Evolutionary conservation across 2,888 invertebrate species (phyloP).

Genomic region (Parnassius mnemosyne): DNA sequence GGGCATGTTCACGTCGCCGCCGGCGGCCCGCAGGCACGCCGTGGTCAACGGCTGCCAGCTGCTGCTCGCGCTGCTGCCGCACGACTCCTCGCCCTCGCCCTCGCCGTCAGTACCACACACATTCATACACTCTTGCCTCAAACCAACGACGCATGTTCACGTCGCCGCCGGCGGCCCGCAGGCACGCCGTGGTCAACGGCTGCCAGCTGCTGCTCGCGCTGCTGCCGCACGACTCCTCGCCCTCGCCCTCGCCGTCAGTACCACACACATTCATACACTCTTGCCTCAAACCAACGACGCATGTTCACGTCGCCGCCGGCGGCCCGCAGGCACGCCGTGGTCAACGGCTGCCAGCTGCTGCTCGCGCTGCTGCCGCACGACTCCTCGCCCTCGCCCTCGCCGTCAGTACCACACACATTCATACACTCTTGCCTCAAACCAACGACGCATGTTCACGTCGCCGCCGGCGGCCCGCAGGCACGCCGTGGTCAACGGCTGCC

Average conservation of each 20-base stretch:
- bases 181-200: conserved; percentile 89
- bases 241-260: conserved; percentile 36
- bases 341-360: conserved; percentile 90
- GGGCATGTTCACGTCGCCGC: conserved; percentile 83
- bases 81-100: conserved; percentile 40
- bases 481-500: conserved; percentile 89
- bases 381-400: conserved; percentile 49
- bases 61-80: conserved; percentile 82
- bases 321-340: conserved; percentile 86
- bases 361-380: conserved; percentile 78
- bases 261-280: no score
- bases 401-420: neutral
- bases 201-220: conserved; percentile 87
- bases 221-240: conserved; percentile 60
- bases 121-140: no score
- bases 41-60: conserved; percentile 90
- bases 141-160: conserved; percentile 79
- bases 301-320: conserved; percentile 82
- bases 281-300: conserved; percentile 39
- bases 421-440: no score
- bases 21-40: conserved; percentile 84
- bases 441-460: conserved; percentile 80
- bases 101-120: neutral
- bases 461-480: conserved; percentile 83
- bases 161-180: conserved; percentile 79